Base-by-base conservation (phyloP, 1,140 invertebrate genomes). In the Drosophila eugracilis region DNA sequence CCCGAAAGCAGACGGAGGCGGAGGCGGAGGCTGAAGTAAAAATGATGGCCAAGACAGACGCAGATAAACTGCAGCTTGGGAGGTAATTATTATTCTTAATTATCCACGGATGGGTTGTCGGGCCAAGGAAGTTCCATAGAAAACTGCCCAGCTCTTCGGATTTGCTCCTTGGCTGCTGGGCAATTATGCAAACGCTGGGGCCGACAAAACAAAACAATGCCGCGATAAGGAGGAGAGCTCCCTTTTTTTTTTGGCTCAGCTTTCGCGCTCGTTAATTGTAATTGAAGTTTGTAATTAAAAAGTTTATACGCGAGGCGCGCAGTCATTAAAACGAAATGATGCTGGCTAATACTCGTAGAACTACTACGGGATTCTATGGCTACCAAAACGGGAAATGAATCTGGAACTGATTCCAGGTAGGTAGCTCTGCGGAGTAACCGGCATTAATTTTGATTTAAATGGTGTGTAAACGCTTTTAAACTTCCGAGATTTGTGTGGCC, bases 211-310 rank as follows among this genome's bases (percentile, higher is more conserved):
- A 59, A 66, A 70, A 49, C 26, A 58, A 50, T 9, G 24, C 54
- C 36, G 4, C 50, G 67, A 62, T 67, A 52, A 42, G 45, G 9
- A 24, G 34, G 34, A 4, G 53, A 47, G 55, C 36, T 14, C 7
- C 14, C 4, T 0, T 69, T 55, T 53, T 67, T 79, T 72, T 62
- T 53, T 36, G 71, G 52, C 62, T 58, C 57, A 17, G 73, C 55
- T 45, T 47, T 49, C 5, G 44, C 55, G 77, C 69, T 85, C 77
- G 74, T 80, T 86, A 85, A 85, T 85, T 85, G 81, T 86, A 86
- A 85, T 85, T 85, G 81, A 85, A 85, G 81, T 85, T 86, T 85
- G 81, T 86, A 85, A 86, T 85, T 85, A 85, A 86, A 85, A 86
- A 85, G 81, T 85, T 85, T 85, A 85, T 77, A 54, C 69, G 73